Evolutionary conservation across 1,140 invertebrate species (phyloP).

Genomic region (Grapholita molesta): DNA sequence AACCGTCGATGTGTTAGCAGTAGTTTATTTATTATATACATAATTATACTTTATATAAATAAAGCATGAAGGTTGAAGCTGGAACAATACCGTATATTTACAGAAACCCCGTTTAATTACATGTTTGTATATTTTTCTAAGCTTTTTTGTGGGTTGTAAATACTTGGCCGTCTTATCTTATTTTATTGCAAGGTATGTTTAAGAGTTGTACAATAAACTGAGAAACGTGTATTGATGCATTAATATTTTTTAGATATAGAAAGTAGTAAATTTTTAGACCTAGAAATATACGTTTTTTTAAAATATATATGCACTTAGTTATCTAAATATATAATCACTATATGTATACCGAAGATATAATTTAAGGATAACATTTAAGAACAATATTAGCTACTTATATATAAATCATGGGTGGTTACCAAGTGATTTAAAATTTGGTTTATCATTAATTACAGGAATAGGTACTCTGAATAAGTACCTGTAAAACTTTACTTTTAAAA

Average conservation of each 20-base stretch:
- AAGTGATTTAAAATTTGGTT: too few relatives aligned
- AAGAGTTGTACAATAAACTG: conserved; percentile 21
- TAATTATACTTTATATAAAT: conserved; percentile 23
- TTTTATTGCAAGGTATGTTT: conserved; percentile 9
- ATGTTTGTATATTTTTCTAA: conserved; percentile 21
- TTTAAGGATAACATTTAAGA: neutral
- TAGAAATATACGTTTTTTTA: neutral
- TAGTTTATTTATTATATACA: conserved; percentile 35
- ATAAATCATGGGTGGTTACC: too few relatives aligned
- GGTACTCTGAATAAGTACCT: too few relatives aligned
- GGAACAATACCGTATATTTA: conserved; percentile 55
- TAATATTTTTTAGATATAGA: conserved; percentile 24
- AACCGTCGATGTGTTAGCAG: conserved; percentile 64
- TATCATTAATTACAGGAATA: too few relatives aligned
- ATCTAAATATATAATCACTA: neutral
- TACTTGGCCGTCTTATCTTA: conserved; percentile 7
- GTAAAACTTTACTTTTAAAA: neutral
- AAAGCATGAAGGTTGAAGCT: conserved; percentile 65
- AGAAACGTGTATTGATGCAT: conserved; percentile 47
- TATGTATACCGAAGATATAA: neutral
- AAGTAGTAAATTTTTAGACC: neutral
- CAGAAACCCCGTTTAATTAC: conserved; percentile 33
- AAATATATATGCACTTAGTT: neutral
- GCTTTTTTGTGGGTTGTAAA: conserved; percentile 5
- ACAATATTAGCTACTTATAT: neutral